Percentiles rank a stretch among this genome's conserved stretches.
phyloP scores from a whole-genome alignment of 2,888 invertebrate species.

The Ormia ochracea region DNA sequence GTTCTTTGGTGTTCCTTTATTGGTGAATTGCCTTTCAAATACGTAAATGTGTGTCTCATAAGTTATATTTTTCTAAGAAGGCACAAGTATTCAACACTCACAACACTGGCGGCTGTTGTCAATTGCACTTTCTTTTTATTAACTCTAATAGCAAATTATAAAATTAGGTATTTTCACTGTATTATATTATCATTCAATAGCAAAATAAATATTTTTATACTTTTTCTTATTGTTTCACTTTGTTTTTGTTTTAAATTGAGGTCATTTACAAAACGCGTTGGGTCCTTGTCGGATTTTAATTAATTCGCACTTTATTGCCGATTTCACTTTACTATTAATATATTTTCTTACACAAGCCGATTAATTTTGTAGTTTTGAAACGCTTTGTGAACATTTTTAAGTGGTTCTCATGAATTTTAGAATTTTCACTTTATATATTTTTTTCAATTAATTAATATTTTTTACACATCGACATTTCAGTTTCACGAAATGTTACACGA shows the following conservation, averaged over 20 bases:
- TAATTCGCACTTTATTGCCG: neutral
- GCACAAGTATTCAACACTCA: constrained; percentile 69
- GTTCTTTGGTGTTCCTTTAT: neutral
- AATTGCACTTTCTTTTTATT: constrained; percentile 69
- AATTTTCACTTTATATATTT: constrained; percentile 28
- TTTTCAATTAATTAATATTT: constrained; percentile 37
- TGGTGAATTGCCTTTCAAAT: neutral
- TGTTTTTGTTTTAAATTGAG: constrained; percentile 54
- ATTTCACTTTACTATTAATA: constrained; percentile 16
- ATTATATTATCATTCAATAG: constrained; percentile 3
- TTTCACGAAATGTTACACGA: constrained; percentile 50
- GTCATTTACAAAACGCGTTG: constrained; percentile 45
- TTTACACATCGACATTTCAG: constrained; percentile 43
- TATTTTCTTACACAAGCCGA: neutral
- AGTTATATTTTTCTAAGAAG: constrained; percentile 58
- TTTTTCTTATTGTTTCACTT: constrained; percentile 33
- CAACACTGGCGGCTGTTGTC: constrained; percentile 70
- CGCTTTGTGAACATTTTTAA: constrained; percentile 32
- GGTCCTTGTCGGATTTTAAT: constrained; percentile 15
- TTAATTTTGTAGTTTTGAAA: neutral
- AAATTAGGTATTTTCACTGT: neutral
- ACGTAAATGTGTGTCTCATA: neutral
- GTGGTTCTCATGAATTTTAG: constrained; percentile 30
- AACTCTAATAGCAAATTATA: neutral
- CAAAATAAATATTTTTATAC: neutral